Conservation (phyloP, 2,797 vertebrate species). For the Micromesistius poutassou region DNA sequence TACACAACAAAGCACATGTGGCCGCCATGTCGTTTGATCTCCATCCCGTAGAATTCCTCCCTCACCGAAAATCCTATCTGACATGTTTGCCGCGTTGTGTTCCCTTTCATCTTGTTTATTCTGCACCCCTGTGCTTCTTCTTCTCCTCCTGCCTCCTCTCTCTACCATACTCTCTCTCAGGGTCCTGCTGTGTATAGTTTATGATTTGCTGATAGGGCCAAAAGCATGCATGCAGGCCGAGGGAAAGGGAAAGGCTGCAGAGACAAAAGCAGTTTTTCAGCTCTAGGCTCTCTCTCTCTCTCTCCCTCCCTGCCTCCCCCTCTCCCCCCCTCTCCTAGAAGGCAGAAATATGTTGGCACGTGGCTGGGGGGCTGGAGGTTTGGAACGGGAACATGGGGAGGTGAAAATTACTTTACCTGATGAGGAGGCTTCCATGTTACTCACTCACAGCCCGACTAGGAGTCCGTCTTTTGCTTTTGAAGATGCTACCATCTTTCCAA, state of each 20-base stretch:
- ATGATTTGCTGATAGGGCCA: constrained; percentile 61
- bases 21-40: constrained; percentile 28
- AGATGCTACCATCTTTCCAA: no score
- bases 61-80: background rate
- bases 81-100: constrained; percentile 37
- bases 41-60: constrained; percentile 10
- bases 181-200: constrained; percentile 41
- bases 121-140: constrained; percentile 22
- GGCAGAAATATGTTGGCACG: constrained; percentile 50
- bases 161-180: constrained; percentile 28
- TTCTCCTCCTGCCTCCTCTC: constrained; percentile 18
- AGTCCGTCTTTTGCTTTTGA: background rate
- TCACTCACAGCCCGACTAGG: constrained; percentile 5
- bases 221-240: constrained; percentile 24
- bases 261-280: constrained; percentile 67
- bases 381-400: constrained; percentile 49
- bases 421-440: constrained; percentile 39
- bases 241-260: constrained; percentile 34
- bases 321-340: constrained; percentile 46
- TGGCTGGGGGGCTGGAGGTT: constrained; percentile 38
- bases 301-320: constrained; percentile 55
- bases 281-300: constrained; percentile 50
- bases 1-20: constrained; percentile 12
- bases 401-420: constrained; percentile 73
- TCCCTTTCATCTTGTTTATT: constrained; percentile 36